These are phyloP conservation scores for Poecilus cupreus DNA, from an alignment of 2,888 invertebrate species.

Conservation along the genomic window DNA sequence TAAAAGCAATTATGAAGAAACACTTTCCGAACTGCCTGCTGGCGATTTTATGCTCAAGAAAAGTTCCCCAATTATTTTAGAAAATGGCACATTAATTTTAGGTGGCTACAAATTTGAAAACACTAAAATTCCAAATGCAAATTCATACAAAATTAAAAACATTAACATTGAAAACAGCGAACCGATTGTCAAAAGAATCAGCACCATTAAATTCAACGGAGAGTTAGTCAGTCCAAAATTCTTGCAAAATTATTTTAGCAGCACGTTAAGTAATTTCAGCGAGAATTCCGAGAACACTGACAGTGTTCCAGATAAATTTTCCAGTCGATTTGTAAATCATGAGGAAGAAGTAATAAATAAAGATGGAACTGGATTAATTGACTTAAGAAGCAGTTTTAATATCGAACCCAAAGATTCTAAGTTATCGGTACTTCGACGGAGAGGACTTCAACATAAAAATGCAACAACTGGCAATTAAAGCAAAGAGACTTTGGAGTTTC, in stretches of 20 bases:
- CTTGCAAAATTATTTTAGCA: neutral
- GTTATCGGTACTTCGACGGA: neutral
- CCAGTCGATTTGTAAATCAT: neutral
- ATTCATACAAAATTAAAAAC: constrained; percentile 1
- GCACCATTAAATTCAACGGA: constrained; percentile 6
- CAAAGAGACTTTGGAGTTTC: constrained; percentile 62
- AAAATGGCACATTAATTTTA: constrained; percentile 14
- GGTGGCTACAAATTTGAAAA: constrained; percentile 14
- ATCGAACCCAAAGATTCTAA: neutral
- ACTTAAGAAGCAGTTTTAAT: constrained; percentile 10
- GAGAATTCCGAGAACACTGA: neutral
- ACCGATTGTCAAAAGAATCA: neutral
- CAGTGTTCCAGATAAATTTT: neutral
- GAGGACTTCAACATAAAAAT: neutral
- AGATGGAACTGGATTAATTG: constrained; percentile 8
- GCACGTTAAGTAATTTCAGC: neutral
- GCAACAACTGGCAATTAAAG: neutral
- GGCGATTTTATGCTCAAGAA: neutral
- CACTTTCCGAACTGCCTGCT: neutral
- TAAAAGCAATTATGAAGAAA: neutral
- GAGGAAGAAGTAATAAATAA: neutral
- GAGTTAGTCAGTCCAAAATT: neutral
- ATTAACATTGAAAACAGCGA: neutral
- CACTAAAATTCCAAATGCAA: neutral
- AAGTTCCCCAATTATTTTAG: neutral